Base-by-base conservation (phyloP, 2,888 invertebrate genomes). In the Agrochola litura region DNA sequence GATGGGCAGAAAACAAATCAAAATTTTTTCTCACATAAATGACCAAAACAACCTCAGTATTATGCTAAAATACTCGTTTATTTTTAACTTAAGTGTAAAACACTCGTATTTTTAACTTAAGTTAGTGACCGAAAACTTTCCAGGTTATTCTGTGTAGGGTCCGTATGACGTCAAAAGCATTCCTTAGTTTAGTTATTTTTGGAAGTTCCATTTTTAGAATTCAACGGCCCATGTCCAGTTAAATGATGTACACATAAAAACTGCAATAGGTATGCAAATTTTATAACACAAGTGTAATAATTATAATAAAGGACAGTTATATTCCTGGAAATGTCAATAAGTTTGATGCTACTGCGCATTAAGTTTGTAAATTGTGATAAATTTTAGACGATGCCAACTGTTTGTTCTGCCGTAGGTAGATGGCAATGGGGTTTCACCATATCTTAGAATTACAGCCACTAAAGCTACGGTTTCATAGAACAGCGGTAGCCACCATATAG, bases 151-250 rank as follows among this genome's bases (percentile, higher is more conserved):
- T 10, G 2, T 30, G 22, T 9, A 16, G 16, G 9, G 8, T 16
- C 22, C 52, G 41, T 65, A n/a, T 79, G 80, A 71, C 72, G 80
- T 65, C 78, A 79, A 65, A 22, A 16, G 52, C 37, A 19, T 43
- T 41, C 22, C 19, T 79, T 64, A 56, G 43, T 77, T 67, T 25
- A 2, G 46, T 49, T 56, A 56, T 77, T 49, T 77, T 77, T 56
- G 0, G 9, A 41, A 3, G n/a, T n/a, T 77, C 3, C 10, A 0
- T 41, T 63, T 68, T 78, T 56, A 49, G 22, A 37, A 37, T 67
- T 37, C 25, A n/a, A 43, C 19, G 14, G 37, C 25, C 41, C 16
- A 63, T 12, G 8, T 52, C 16, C 79, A 64, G 14, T n/a, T 41
- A 49, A 41, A 54, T 46, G 49, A 65, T 2, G 30, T 60, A 9